These are phyloP conservation scores for Rhyzopertha dominica DNA, from an alignment of 1,140 invertebrate species.

Conservation along the genomic window DNA sequence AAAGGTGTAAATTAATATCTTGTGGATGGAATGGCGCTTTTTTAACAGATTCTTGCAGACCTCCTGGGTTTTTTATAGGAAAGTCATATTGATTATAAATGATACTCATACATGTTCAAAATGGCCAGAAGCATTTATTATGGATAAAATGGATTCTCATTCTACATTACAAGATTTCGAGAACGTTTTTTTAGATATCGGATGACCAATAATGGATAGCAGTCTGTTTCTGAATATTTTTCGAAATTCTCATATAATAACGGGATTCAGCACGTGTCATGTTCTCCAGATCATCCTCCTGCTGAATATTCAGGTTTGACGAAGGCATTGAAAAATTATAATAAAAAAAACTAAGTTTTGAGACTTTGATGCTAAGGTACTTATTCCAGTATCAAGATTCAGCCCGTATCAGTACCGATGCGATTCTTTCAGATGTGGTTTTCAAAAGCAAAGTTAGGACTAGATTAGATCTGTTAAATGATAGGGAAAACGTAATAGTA, in stretches of 20 bases:
- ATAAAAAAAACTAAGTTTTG: constrained; percentile 3
- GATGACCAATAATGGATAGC: constrained; percentile 26
- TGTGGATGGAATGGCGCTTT: not conserved
- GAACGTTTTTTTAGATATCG: constrained; percentile 31
- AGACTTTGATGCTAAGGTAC: constrained; percentile 23
- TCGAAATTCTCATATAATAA: constrained; percentile 27
- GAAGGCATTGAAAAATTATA: constrained; percentile 18
- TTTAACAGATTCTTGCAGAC: constrained; percentile 25
- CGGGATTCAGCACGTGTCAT: constrained; percentile 24
- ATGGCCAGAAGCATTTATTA: constrained; percentile 19
- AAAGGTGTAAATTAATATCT: not conserved
- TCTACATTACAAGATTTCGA: constrained; percentile 24
- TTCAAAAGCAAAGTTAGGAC: constrained; percentile 16
- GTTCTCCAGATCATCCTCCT: constrained; percentile 32
- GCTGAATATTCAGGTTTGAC: constrained; percentile 39
- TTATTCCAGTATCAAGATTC: constrained; percentile 23
- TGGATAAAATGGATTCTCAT: constrained; percentile 12
- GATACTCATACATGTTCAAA: constrained; percentile 18
- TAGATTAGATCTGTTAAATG: too few species aligned
- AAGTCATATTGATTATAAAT: constrained; percentile 4
- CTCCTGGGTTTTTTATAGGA: constrained; percentile 21
- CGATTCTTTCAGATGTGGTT: constrained; percentile 13
- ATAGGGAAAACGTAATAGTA: too few species aligned
- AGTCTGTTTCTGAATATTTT: constrained; percentile 28
- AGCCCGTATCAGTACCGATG: constrained; percentile 19